phyloP scores from a whole-genome alignment of 2,797 vertebrate genomes.

The Trichosurus vulpecula region DNA sequence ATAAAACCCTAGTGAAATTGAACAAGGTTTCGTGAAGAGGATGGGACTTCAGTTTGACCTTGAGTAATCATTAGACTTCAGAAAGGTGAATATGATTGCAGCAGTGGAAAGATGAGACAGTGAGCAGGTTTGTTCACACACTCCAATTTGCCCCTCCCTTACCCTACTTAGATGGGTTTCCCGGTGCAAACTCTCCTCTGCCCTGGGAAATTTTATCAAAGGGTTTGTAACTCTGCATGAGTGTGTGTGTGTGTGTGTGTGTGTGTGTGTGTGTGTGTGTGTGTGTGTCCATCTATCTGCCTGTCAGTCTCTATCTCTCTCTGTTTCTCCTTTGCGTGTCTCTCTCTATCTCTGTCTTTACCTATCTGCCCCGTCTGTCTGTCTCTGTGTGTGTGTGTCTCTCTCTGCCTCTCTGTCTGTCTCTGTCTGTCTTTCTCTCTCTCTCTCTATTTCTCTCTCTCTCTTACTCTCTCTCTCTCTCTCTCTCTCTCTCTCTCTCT shows the following conservation, averaged over 20 bases:
- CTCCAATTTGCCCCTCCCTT: not conserved
- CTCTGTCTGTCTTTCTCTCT: too few species aligned
- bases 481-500: not conserved
- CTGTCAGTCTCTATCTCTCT: not conserved
- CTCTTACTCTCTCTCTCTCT: not conserved
- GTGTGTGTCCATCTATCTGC: not conserved
- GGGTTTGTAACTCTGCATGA: not conserved
- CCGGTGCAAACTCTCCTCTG: not conserved
- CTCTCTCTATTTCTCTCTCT: not conserved
- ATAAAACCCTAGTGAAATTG: not conserved
- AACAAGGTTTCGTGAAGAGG: not conserved
- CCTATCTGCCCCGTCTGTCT: not conserved
- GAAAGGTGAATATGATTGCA: not conserved
- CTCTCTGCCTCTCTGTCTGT: not conserved
- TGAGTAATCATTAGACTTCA: not conserved
- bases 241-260: not conserved
- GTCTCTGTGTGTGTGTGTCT: rapidly evolving
- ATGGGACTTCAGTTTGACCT: not conserved
- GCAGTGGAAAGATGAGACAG: not conserved
- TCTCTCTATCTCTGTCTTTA: not conserved
- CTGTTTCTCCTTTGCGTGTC: not conserved
- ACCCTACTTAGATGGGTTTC: not conserved
- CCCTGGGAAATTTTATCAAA: not conserved
- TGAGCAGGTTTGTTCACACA: not conserved
- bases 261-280: not conserved